phyloP scores from a whole-genome alignment of 2,113 vertebrate species.

The Istiophorus platypterus region DNA sequence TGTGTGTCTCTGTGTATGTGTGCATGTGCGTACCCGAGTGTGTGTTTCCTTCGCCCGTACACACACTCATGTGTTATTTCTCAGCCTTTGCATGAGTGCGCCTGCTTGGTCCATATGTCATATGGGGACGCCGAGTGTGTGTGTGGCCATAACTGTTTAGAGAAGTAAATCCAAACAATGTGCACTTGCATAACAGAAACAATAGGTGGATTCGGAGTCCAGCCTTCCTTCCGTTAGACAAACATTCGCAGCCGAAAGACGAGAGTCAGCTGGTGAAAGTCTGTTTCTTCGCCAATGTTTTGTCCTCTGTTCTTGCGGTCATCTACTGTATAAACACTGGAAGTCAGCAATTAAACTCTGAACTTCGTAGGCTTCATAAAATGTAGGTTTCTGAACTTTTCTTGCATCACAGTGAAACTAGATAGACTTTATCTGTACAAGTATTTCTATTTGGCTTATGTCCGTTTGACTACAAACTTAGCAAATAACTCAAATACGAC shows the following conservation, averaged over 20 bases:
- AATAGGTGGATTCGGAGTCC: constrained; percentile 56
- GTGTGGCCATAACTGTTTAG: constrained; percentile 46
- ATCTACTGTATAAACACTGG: background rate
- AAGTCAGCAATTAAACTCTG: background rate
- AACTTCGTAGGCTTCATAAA: background rate
- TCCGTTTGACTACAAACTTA: too few relatives aligned
- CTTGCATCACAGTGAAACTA: background rate
- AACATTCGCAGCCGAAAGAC: constrained; percentile 65
- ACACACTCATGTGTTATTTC: background rate
- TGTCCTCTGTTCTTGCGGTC: constrained; percentile 2
- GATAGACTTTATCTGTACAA: too few relatives aligned
- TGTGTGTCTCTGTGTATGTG: too few relatives aligned
- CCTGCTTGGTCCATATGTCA: constrained; percentile 26
- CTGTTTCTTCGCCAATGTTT: constrained; percentile 20
- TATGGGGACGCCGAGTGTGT: background rate
- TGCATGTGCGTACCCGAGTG: too few relatives aligned
- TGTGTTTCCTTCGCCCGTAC: too few relatives aligned
- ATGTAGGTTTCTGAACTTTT: too few relatives aligned
- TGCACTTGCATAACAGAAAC: constrained; percentile 50
- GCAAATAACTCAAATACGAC: too few relatives aligned
- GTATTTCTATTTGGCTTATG: too few relatives aligned
- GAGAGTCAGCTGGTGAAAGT: constrained; percentile 49
- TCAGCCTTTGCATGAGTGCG: background rate
- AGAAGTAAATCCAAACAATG: constrained; percentile 59
- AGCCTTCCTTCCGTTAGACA: constrained; percentile 53